Base-by-base conservation (phyloP, 92 coral and sea anemone species). In the Phenganax stokvisi region DNA sequence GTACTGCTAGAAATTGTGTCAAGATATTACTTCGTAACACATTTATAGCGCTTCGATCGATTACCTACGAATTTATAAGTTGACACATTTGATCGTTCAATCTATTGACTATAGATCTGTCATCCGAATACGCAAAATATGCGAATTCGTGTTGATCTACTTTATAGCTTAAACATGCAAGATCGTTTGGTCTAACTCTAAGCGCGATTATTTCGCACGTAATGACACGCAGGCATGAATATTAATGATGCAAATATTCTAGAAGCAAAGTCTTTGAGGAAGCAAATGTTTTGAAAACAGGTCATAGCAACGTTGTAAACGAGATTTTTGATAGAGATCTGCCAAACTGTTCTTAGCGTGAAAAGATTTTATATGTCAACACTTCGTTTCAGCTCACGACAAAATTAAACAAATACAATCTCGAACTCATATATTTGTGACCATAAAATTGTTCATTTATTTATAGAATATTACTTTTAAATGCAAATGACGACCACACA, bases 401-500 rank as follows among this genome's bases (percentile, higher is more conserved):
- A n/a, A 68, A 5, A 12, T 28, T 11, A 16, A 30, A 29, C 53
- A 3, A 9, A 20, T 44, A 1, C 8, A 11, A 3, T 0, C 31
- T 5, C 37, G 53, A 37, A 37, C 47, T 37, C 47, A 37, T 1
- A 37, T 0, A 37, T 37, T 68, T 68, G 31, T 20, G 30, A 20
- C 12, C 17, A 2, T 28, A 37, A 5, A 30, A 68, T 30, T 68
- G 12, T 6, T 20, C 47, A 37, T 68, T 68, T 68, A 68, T 68
- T 68, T 28, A 68, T 9, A 30, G 16, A 11, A 12, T 13, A 37
- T 20, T 1, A 37, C 16, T 3, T 30, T 20, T 30, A 68, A 5
- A 68, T 68, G 73, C 53, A 68, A 68, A 68, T 68, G 31, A 37
- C 13, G 72, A 37, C 73, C 73, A 29, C 73, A 68, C 31, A 68